Evolutionary conservation across 2,888 invertebrate species (phyloP), one percentile per base, ranked within the genome.

Genomic region (Tenthredo notha): DNA sequence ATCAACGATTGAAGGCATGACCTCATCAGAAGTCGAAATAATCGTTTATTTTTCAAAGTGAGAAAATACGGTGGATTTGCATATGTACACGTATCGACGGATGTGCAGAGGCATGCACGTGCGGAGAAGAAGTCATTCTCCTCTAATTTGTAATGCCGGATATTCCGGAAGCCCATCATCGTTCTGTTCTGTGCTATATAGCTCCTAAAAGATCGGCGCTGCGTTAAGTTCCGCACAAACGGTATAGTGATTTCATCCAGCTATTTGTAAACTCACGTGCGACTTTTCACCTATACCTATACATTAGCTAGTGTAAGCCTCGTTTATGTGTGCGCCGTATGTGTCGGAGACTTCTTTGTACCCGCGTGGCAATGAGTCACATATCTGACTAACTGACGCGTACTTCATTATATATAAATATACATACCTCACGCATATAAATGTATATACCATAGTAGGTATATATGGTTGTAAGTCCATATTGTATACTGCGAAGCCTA

Each of bases 221-320:
- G 50, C 50, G 33, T 21, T 12, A 9, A 61, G 37, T 58, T 80
- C 61, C 40, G 58, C 61, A 61, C 9, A 40, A 80, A 80, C 80
- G 33, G 40, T 40, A 18, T 15, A 58, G 80, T 80, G 80, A 80
- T 80, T 80, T 80, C 80, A 80, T 80, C 80, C 58, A 21, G n/a
- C 80, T 80, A 80, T 80, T 80, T 61, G 80, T 80, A 80, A 80
- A 80, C 80, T 80, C 80, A 80, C 37, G 61, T 80, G 61, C 80
- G 61, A 37, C 58, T 37, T 61, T 58, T 33, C 40, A 80, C 80
- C 61, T 18, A 80, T 40, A 18, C 78, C 7, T 15, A 9, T 75
- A 54, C 25, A 10, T 29, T 15, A 12, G 15, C 40, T 25, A 21
- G n/a, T 43, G 43, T 21, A 72, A 43, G 7, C 10, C 37, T 5